Evolutionary conservation across 2,797 vertebrate species (phyloP).

Genomic region (Coracias cyanogaster): DNA sequence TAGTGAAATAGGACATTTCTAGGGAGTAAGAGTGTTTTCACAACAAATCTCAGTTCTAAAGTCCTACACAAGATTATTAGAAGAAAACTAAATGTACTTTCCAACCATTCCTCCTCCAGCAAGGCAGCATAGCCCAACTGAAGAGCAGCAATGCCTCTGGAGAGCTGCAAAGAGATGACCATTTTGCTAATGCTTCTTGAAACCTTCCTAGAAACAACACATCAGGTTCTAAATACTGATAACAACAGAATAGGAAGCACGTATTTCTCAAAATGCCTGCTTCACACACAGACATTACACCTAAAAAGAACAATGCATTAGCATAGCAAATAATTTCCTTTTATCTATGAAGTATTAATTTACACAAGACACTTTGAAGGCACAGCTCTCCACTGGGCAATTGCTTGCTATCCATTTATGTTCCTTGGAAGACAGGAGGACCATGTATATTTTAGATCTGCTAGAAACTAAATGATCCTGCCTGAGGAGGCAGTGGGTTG

Average conservation of each 20-base stretch:
- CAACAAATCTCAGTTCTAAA: not conserved
- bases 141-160: not conserved
- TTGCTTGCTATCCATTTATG: not conserved
- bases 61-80: not conserved
- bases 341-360: not conserved
- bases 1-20: not conserved
- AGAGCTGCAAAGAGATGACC: not conserved
- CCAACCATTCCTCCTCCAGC: not conserved
- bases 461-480: not conserved
- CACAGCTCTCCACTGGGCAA: not conserved
- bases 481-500: not conserved
- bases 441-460: not conserved
- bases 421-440: not conserved
- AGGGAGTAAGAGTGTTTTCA: not conserved
- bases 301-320: fast-evolving
- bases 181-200: not conserved
- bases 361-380: not conserved
- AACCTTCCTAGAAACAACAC: not conserved
- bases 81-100: not conserved
- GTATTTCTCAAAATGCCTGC: not conserved
- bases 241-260: not conserved
- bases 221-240: not conserved
- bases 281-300: not conserved
- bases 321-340: not conserved
- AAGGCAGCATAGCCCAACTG: not conserved